Percentiles rank a stretch among this genome's conserved stretches.
Conservation (phyloP, 2,888 invertebrate genomes). For the Sipha maydis region DNA sequence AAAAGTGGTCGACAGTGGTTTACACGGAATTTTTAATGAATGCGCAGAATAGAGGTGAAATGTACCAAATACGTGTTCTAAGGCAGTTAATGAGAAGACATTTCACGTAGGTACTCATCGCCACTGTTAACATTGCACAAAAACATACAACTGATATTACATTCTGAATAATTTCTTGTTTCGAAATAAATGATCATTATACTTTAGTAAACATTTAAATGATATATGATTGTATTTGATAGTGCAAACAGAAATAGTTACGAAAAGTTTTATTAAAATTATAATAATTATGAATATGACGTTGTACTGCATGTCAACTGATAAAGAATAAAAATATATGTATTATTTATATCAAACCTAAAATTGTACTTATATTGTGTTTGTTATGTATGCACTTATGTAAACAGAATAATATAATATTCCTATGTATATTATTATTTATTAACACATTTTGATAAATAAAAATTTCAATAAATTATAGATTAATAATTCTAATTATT, state of each 20-base stretch:
- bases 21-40: slow-evolving; percentile 45
- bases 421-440: no score
- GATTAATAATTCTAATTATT: no score
- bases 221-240: not conserved
- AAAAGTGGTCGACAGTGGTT: slow-evolving; percentile 18
- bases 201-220: not conserved
- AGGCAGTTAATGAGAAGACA: slow-evolving; percentile 30
- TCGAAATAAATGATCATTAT: not conserved
- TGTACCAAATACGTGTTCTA: slow-evolving; percentile 8
- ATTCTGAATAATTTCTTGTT: not conserved
- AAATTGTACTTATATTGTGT: no score
- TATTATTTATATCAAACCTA: no score
- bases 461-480: no score
- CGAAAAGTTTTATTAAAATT: not conserved
- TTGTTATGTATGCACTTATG: no score
- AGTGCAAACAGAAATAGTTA: not conserved
- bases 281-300: no score
- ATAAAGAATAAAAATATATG: no score
- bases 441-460: no score
- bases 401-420: no score
- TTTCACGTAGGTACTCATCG: not conserved
- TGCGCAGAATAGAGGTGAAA: not conserved
- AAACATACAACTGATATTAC: not conserved
- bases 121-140: no score
- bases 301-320: no score